phyloP scores from a whole-genome alignment of 2,888 invertebrate species.

The Brachynemurus nebulosus region DNA sequence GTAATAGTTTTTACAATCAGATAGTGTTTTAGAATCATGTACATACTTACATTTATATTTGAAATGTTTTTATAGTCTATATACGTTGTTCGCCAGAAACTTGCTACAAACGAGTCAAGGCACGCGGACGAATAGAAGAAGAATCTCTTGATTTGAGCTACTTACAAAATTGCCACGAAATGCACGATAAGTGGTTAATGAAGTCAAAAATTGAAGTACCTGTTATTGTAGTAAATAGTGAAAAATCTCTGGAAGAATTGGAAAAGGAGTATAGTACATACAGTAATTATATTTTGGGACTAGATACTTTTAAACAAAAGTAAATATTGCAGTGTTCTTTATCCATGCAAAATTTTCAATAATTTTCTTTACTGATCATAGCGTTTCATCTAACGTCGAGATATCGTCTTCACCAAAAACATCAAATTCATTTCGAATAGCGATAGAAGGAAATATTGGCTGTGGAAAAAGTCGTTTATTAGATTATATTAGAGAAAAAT shows the following conservation, averaged over 20 bases:
- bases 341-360: too few relatives aligned
- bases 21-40: too few relatives aligned
- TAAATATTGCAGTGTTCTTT: too few relatives aligned
- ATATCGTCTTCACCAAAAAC: too few relatives aligned
- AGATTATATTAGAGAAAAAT: neutral
- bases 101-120: constrained; percentile 56
- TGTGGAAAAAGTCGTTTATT: neutral
- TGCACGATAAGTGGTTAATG: constrained; percentile 60
- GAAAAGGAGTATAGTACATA: constrained; percentile 47
- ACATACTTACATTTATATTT: too few relatives aligned
- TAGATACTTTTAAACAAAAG: constrained; percentile 1
- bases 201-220: constrained; percentile 16
- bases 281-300: constrained; percentile 20
- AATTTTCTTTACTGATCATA: too few relatives aligned
- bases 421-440: too few relatives aligned
- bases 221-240: constrained; percentile 52
- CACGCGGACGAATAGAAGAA: constrained; percentile 70
- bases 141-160: constrained; percentile 66
- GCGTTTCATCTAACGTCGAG: too few relatives aligned
- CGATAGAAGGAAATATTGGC: neutral
- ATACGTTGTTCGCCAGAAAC: constrained; percentile 49
- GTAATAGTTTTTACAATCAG: too few relatives aligned
- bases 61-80: constrained; percentile 39
- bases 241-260: constrained; percentile 49
- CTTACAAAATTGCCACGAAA: constrained; percentile 59